Evolutionary conservation across 2,797 vertebrate genomes (phyloP).

Genomic region (Muscicapa striata): DNA sequence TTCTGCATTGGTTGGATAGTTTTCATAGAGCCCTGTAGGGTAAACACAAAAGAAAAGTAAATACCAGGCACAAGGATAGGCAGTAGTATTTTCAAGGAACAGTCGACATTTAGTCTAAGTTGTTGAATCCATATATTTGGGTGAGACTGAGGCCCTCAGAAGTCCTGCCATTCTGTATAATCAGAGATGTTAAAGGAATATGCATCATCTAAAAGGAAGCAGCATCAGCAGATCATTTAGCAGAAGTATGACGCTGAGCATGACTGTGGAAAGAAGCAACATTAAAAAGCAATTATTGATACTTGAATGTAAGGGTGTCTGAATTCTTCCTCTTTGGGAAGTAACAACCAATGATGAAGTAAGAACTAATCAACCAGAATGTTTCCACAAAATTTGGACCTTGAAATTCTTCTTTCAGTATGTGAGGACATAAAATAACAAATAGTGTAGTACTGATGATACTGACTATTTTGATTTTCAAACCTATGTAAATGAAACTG

Average conservation of each 20-base stretch:
- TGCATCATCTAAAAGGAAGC: not conserved
- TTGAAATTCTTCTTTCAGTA: not conserved
- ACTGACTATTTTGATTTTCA: not conserved
- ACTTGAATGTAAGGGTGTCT: not conserved
- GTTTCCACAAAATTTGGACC: not conserved
- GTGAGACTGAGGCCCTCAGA: not conserved
- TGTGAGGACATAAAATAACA: not conserved
- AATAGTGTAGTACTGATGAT: not conserved
- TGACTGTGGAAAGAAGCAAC: not conserved
- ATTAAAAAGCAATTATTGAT: not conserved
- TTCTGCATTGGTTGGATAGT: slow-evolving; percentile 88
- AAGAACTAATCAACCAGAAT: not conserved
- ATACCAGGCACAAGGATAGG: not conserved
- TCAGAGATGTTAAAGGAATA: not conserved
- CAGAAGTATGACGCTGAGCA: not conserved
- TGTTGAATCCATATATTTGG: not conserved
- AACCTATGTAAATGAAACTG: not conserved
- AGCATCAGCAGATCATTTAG: not conserved
- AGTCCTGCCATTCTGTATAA: not conserved
- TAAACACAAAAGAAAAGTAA: slow-evolving; percentile 34
- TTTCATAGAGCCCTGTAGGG: slow-evolving; percentile 91
- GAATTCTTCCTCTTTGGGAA: not conserved
- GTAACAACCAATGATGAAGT: not conserved
- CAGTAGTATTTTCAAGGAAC: not conserved
- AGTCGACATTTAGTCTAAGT: not conserved